phyloP scores from a whole-genome alignment of 2,113 vertebrate genomes.

The Pavo muticus region DNA sequence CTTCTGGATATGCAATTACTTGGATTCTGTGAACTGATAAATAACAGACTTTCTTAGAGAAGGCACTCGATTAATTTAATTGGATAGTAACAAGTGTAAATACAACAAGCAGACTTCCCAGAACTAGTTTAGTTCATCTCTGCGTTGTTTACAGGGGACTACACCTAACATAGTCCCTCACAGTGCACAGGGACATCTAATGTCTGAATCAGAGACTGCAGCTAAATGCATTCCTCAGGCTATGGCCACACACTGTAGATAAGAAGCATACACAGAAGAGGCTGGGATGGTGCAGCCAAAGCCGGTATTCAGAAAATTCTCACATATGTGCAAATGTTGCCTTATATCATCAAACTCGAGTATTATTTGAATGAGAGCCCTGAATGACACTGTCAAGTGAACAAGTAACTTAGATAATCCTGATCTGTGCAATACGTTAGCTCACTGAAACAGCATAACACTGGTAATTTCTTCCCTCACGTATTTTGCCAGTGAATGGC shows the following conservation, averaged over 20 bases:
- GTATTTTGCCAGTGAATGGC: background rate
- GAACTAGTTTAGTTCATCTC: background rate
- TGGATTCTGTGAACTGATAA: background rate
- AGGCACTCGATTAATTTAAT: background rate
- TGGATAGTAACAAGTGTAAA: background rate
- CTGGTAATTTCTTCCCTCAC: background rate
- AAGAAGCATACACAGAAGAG: background rate
- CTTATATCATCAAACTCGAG: background rate
- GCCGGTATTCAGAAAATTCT: background rate
- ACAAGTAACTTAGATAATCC: background rate
- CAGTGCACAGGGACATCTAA: constrained; percentile 45
- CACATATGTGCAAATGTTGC: background rate
- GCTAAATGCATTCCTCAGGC: background rate
- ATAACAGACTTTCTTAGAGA: background rate
- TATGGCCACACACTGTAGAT: background rate
- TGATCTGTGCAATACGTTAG: background rate
- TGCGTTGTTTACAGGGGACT: background rate
- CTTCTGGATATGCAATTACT: background rate
- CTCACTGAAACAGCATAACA: background rate
- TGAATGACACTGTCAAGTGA: background rate
- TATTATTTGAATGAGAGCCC: background rate
- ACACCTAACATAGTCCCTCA: background rate
- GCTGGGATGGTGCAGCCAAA: background rate
- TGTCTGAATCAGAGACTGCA: constrained; percentile 29
- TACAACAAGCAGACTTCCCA: background rate